Percentiles rank a stretch among this genome's conserved stretches.
Evolutionary conservation across 1,140 invertebrate genomes (phyloP).

Genomic region (Tigriopus japonicus): DNA sequence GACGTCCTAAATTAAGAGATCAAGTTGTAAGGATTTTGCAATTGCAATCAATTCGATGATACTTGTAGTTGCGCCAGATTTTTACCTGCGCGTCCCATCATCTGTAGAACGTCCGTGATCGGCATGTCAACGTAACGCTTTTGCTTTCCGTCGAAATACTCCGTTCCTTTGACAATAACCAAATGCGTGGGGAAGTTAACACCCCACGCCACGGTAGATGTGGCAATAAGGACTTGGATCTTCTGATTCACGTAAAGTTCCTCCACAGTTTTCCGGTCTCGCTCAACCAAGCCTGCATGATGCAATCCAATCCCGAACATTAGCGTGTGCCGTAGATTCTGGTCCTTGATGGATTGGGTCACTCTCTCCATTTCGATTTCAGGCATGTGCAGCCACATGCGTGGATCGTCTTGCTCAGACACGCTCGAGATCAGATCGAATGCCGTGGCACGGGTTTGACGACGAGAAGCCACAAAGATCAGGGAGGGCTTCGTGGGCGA

Average conservation of each 20-base stretch:
- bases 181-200: conserved; percentile 94
- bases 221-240: conserved; percentile 94
- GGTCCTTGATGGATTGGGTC: conserved; percentile 46
- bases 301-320: conserved; percentile 97
- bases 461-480: conserved; percentile 90
- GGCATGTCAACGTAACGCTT: conserved; percentile 98
- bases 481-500: conserved; percentile 73
- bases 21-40: too few species aligned
- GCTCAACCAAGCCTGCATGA: conserved; percentile 84
- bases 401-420: conserved; percentile 73
- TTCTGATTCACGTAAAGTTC: conserved; percentile 91
- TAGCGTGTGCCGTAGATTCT: conserved; percentile 78
- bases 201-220: conserved; percentile 94
- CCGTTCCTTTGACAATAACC: conserved; percentile 65
- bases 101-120: conserved; percentile 89
- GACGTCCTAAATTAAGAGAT: conserved; percentile 31
- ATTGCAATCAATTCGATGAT: too few species aligned
- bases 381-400: conserved; percentile 80
- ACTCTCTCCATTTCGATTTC: conserved; percentile 33
- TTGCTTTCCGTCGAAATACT: conserved; percentile 93
- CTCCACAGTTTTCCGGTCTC: conserved; percentile 75
- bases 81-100: conserved; percentile 89
- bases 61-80: too few species aligned
- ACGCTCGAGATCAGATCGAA: conserved; percentile 86
- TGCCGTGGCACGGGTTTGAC: conserved; percentile 91